phyloP scores from a whole-genome alignment of 2,113 vertebrate genomes.

The Manacus vitellinus region DNA sequence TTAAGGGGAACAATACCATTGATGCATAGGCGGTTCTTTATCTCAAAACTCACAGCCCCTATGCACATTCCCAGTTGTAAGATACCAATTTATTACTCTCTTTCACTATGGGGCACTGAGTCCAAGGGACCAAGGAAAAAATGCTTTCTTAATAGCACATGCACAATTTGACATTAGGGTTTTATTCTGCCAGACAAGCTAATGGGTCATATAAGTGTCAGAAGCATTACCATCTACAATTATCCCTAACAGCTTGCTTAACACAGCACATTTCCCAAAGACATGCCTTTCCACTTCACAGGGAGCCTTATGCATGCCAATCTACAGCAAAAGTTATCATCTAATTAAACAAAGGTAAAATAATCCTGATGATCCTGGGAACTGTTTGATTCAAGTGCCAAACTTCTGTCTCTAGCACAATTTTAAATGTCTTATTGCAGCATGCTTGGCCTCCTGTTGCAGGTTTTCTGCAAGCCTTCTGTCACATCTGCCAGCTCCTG shows the following conservation, averaged over 20 bases:
- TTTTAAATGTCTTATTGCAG: background rate
- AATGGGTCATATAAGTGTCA: constrained; percentile 50
- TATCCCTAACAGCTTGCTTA: constrained; percentile 27
- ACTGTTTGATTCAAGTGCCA: background rate
- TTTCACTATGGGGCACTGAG: background rate
- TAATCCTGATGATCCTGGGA: background rate
- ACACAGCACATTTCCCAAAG: constrained; percentile 5
- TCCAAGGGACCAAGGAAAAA: background rate
- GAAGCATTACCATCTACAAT: constrained; percentile 31
- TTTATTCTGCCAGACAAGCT: constrained; percentile 23
- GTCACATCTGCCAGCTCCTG: background rate
- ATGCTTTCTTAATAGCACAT: constrained; percentile 26
- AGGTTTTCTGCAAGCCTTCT: background rate
- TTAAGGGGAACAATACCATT: background rate
- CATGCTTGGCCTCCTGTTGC: background rate
- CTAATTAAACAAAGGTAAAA: constrained; percentile 36
- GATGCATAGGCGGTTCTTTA: background rate
- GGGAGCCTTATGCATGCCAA: background rate
- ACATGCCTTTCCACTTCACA: background rate
- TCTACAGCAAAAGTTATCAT: background rate
- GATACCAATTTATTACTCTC: background rate
- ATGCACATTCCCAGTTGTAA: background rate
- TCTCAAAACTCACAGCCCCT: background rate
- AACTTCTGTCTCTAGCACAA: background rate
- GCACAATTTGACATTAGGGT: constrained; percentile 14